Evolutionary conservation across 1,140 invertebrate genomes (phyloP).

Genomic region (Halictus rubicundus): DNA sequence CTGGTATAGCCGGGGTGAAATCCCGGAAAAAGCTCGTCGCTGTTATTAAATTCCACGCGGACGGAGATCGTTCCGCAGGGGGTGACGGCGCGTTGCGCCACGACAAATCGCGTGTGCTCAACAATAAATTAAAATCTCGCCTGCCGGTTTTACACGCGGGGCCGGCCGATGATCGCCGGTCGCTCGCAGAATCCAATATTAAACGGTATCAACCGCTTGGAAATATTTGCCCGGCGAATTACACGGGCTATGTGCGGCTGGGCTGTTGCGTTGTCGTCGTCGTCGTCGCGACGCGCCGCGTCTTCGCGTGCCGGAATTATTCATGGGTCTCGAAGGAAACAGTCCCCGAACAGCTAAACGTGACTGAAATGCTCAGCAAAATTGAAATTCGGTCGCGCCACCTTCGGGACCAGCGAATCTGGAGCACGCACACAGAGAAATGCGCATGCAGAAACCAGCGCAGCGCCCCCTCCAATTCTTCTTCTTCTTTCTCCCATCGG

Average conservation of each 20-base stretch:
- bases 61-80: background rate
- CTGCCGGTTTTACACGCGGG: background rate
- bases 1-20: background rate
- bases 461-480: slow-evolving; percentile 7
- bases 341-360: slow-evolving; percentile 53
- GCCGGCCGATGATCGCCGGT: background rate
- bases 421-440: slow-evolving; percentile 38
- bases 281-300: slow-evolving; percentile 24
- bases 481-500: background rate
- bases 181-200: slow-evolving; percentile 11
- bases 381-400: slow-evolving; percentile 62
- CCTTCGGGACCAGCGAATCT: slow-evolving; percentile 51
- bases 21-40: background rate
- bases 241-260: slow-evolving; percentile 16
- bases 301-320: slow-evolving; percentile 56
- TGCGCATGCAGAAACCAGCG: background rate
- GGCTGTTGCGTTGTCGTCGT: slow-evolving; percentile 34
- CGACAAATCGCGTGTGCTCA: background rate
- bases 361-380: slow-evolving; percentile 64
- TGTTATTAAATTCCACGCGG: slow-evolving; percentile 27
- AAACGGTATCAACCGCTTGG: slow-evolving; percentile 32
- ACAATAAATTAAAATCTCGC: slow-evolving; percentile 18
- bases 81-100: background rate
- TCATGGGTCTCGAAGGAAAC: slow-evolving; percentile 55
- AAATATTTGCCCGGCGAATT: slow-evolving; percentile 43